Evolutionary conservation across 2,888 invertebrate genomes (phyloP).

Genomic region (Agrochola litura): DNA sequence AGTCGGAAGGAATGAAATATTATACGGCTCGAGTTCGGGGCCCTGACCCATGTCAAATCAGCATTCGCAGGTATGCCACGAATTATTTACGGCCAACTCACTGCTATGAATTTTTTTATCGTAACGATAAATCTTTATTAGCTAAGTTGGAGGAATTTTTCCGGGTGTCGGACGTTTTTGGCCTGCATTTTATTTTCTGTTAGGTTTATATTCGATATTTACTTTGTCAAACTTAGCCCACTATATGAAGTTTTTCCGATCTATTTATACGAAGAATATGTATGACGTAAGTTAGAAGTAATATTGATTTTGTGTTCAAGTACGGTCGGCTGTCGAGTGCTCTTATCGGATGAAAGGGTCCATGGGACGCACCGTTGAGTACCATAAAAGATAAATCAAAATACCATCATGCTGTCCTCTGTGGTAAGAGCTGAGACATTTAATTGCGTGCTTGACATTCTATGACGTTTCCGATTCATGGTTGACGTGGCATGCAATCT

Average conservation of each 20-base stretch:
- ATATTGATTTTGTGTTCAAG: conserved; percentile 63
- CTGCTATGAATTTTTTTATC: conserved; percentile 87
- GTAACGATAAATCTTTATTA: conserved; percentile 87
- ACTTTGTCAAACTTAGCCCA: conserved; percentile 38
- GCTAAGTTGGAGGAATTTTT: conserved; percentile 79
- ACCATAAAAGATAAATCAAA: conserved; percentile 50
- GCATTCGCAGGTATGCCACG: conserved; percentile 88
- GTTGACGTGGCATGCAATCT: conserved; percentile 45
- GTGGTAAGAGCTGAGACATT: conserved; percentile 38
- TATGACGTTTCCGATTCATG: conserved; percentile 41
- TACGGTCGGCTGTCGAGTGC: conserved; percentile 56
- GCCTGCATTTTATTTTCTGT: conserved; percentile 54
- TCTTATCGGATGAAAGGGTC: conserved; percentile 57
- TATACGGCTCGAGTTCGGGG: conserved; percentile 78
- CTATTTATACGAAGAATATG: conserved; percentile 45
- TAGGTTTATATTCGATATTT: conserved; percentile 54
- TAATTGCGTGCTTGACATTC: conserved; percentile 53
- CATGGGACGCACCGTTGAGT: conserved; percentile 47
- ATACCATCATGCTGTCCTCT: conserved; percentile 47
- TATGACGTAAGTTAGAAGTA: conserved; percentile 45
- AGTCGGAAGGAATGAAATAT: conserved; percentile 87
- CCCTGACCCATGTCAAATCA: conserved; percentile 89
- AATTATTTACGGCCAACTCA: conserved; percentile 88
- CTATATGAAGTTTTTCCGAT: conserved; percentile 24
- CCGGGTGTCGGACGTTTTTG: conserved; percentile 67